phyloP scores from a whole-genome alignment of 2,113 vertebrate genomes.

The Pyxicephalus adspersus region DNA sequence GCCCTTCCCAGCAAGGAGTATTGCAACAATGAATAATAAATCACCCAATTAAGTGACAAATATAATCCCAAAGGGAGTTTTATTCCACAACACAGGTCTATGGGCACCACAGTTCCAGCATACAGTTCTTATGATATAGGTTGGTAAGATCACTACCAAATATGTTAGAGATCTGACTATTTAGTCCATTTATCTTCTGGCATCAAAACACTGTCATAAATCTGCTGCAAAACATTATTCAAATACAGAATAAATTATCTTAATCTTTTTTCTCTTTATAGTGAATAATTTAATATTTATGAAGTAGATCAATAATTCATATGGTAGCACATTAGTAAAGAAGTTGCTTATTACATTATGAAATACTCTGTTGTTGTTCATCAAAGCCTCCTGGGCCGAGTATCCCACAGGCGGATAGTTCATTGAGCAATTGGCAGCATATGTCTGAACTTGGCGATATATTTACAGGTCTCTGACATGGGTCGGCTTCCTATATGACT shows the following conservation, averaged over 20 bases:
- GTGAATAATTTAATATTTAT: slow-evolving; percentile 16
- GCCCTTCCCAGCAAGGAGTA: too few species aligned
- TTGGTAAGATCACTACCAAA: too few species aligned
- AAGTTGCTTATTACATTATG: not conserved
- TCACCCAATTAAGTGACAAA: too few species aligned
- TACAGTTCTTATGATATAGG: too few species aligned
- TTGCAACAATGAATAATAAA: too few species aligned
- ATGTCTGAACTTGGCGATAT: slow-evolving; percentile 7
- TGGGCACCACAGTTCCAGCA: too few species aligned
- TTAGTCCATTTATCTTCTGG: too few species aligned
- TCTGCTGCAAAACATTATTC: not conserved
- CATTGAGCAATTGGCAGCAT: slow-evolving; percentile 7
- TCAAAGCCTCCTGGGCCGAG: not conserved
- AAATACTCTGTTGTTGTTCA: slow-evolving; percentile 7
- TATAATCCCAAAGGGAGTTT: too few species aligned
- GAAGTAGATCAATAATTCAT: slow-evolving; percentile 12
- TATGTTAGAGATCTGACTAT: too few species aligned
- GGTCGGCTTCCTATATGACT: not conserved
- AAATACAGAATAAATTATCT: not conserved
- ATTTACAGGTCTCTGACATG: not conserved
- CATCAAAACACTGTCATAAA: too few species aligned
- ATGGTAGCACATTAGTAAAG: not conserved
- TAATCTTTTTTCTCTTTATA: not conserved
- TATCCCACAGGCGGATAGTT: not conserved
- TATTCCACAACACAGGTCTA: too few species aligned